Evolutionary conservation across 2,888 invertebrate genomes (phyloP).

Genomic region (Plebejus anna): DNA sequence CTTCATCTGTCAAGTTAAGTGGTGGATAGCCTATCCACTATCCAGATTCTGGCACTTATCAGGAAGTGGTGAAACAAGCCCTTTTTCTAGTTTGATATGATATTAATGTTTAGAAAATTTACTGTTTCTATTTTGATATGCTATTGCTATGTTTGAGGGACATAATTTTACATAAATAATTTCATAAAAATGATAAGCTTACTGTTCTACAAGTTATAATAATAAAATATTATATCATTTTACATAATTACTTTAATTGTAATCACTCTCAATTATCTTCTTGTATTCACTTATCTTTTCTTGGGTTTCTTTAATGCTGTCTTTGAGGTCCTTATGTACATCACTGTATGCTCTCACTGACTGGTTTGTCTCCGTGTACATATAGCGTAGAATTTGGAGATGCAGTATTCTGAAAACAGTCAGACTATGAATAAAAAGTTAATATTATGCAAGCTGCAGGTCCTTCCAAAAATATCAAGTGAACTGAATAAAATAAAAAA

Average conservation of each 20-base stretch:
- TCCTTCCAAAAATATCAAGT: background rate
- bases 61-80: too few species aligned
- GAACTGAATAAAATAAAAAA: background rate
- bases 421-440: background rate
- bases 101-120: too few species aligned
- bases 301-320: constrained; percentile 61
- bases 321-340: constrained; percentile 66
- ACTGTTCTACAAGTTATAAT: background rate
- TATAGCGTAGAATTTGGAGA: constrained; percentile 64
- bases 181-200: too few species aligned
- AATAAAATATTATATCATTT: constrained; percentile 29
- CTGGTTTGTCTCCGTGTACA: constrained; percentile 70
- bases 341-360: constrained; percentile 69
- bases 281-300: constrained; percentile 57
- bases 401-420: constrained; percentile 64
- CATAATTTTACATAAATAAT: too few species aligned
- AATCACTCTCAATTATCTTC: constrained; percentile 59
- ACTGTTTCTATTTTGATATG: too few species aligned
- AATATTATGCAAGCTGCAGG: background rate
- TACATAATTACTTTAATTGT: constrained; percentile 34
- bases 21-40: too few species aligned
- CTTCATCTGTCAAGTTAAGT: too few species aligned
- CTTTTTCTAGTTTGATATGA: too few species aligned
- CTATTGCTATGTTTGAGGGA: too few species aligned
- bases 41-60: too few species aligned